Evolutionary conservation across 2,888 invertebrate species (phyloP).

Genomic region (Gastracanthus pulcherrimus): DNA sequence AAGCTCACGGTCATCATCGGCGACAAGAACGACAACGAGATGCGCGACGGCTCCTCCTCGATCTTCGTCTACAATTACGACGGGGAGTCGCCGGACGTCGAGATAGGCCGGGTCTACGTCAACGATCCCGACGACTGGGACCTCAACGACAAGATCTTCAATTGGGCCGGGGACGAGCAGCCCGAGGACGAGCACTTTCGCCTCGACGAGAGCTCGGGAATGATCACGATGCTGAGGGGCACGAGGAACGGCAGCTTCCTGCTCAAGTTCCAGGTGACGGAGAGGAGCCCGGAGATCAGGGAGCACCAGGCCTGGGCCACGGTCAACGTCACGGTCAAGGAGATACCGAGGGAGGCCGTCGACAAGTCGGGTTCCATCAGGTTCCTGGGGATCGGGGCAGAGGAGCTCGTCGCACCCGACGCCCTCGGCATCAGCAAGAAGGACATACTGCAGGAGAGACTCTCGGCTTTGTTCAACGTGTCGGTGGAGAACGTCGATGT

Average conservation of each 20-base stretch:
- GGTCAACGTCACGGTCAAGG: slow-evolving; percentile 92
- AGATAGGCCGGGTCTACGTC: slow-evolving; percentile 95
- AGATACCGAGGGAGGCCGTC: slow-evolving; percentile 94
- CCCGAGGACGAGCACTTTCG: slow-evolving; percentile 84
- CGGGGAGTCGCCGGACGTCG: slow-evolving; percentile 88
- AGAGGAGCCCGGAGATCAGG: slow-evolving; percentile 79
- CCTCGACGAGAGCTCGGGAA: slow-evolving; percentile 87
- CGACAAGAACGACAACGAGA: slow-evolving; percentile 95
- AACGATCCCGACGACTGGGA: slow-evolving; percentile 99
- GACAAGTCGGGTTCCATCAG: slow-evolving; percentile 95
- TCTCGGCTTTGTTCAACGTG: slow-evolving; percentile 87
- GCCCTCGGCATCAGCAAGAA: slow-evolving; percentile 84
- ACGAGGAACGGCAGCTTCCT: slow-evolving; percentile 87
- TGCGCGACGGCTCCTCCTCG: slow-evolving; percentile 91
- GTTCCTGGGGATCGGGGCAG: slow-evolving; percentile 88
- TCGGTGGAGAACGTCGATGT: slow-evolving; percentile 92
- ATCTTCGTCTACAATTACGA: slow-evolving; percentile 97
- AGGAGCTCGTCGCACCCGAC: slow-evolving; percentile 87
- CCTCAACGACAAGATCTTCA: slow-evolving; percentile 92
- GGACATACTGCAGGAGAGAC: slow-evolving; percentile 82
- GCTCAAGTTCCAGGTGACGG: slow-evolving; percentile 87
- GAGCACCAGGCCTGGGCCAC: slow-evolving; percentile 88
- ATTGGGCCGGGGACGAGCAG: slow-evolving; percentile 82
- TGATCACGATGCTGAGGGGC: slow-evolving; percentile 91
- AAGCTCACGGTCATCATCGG: slow-evolving; percentile 94